phyloP scores from a whole-genome alignment of 2,797 vertebrate genomes.

The Tarsius wallacei region DNA sequence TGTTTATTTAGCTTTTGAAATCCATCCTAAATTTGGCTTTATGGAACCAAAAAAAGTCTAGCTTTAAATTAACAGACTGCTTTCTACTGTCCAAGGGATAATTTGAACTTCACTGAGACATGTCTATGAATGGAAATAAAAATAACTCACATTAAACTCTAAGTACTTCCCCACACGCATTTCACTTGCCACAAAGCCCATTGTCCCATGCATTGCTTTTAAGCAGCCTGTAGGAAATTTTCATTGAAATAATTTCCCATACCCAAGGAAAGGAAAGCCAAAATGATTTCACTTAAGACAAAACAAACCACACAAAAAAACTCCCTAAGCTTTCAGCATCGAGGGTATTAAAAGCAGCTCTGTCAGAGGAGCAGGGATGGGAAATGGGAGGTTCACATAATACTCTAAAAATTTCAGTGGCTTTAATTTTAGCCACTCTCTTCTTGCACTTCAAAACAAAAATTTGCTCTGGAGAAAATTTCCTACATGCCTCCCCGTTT shows the following conservation, averaged over 20 bases:
- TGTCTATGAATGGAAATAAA: conserved; percentile 87
- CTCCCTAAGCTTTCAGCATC: conserved; percentile 29
- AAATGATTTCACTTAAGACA: conserved; percentile 51
- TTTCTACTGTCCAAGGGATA: conserved; percentile 89
- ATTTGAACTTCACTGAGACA: conserved; percentile 90
- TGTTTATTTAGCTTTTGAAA: conserved; percentile 92
- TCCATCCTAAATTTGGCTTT: conserved; percentile 89
- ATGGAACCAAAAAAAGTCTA: conserved; percentile 86
- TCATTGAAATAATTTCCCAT: conserved; percentile 70
- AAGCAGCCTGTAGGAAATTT: conserved; percentile 72
- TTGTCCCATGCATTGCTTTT: conserved; percentile 57
- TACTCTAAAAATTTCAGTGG: background rate
- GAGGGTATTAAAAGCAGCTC: background rate
- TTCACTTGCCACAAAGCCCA: conserved; percentile 70
- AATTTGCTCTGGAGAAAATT: background rate
- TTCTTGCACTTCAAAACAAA: background rate
- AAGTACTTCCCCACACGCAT: conserved; percentile 82
- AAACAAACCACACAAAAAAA: background rate
- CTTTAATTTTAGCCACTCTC: background rate
- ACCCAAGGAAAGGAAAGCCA: conserved; percentile 57
- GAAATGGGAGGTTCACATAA: background rate
- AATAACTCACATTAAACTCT: conserved; percentile 82
- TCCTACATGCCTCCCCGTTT: background rate
- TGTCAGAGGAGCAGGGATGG: background rate
- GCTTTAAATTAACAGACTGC: conserved; percentile 91